phyloP scores from a whole-genome alignment of 2,888 invertebrate genomes.

The Tineola bisselliella region DNA sequence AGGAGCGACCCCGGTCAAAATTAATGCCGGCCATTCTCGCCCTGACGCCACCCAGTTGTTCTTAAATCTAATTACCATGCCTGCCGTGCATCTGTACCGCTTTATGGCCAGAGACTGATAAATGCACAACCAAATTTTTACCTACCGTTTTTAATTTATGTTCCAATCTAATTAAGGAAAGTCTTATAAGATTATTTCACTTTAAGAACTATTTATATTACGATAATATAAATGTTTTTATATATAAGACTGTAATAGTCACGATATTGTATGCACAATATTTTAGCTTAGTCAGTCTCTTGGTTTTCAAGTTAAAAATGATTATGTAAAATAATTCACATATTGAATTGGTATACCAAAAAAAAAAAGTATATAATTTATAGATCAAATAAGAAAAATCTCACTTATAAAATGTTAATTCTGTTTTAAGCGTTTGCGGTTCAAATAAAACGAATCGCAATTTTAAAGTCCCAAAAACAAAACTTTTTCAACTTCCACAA shows the following conservation, averaged over 20 bases:
- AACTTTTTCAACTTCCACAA: constrained; percentile 62
- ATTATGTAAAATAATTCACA: no score
- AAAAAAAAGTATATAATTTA: constrained; percentile 38
- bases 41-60: constrained; percentile 65
- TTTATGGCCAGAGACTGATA: constrained; percentile 21
- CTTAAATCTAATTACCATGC: constrained; percentile 66
- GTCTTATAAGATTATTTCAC: no score
- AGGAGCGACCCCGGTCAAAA: constrained; percentile 53
- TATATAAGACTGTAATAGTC: no score
- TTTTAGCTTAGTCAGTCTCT: no score
- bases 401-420: constrained; percentile 8
- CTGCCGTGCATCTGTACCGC: constrained; percentile 23
- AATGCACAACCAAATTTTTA: constrained; percentile 20
- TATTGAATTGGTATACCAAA: no score
- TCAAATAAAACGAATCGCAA: constrained; percentile 43
- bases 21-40: constrained; percentile 65
- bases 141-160: constrained; percentile 21
- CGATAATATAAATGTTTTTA: no score
- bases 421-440: constrained; percentile 12
- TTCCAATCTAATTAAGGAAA: constrained; percentile 45
- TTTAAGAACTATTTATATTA: no score
- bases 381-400: constrained; percentile 33
- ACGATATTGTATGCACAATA: no score
- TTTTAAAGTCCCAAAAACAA: constrained; percentile 37
- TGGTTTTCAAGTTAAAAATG: no score